Evolutionary conservation across 1,140 invertebrate genomes (phyloP).

Genomic region (Bombus impatiens): DNA sequence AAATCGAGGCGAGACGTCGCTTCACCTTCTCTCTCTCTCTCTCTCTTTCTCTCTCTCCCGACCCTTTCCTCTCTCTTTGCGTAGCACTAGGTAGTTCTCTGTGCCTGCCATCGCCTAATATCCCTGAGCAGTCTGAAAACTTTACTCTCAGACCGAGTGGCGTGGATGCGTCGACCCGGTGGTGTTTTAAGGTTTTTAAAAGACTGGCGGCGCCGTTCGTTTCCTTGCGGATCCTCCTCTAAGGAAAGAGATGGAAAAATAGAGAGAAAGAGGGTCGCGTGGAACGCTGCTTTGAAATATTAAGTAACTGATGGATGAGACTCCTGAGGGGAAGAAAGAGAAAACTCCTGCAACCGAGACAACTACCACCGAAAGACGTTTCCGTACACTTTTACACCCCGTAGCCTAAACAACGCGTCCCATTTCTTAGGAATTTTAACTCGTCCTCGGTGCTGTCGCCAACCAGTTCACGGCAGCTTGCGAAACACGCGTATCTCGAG

Average conservation of each 20-base stretch:
- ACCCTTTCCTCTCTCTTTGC: background rate
- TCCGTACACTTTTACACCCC: conserved; percentile 15
- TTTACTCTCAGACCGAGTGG: conserved; percentile 74
- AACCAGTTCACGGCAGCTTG: background rate
- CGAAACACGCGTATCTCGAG: conserved; percentile 11
- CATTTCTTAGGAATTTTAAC: conserved; percentile 55
- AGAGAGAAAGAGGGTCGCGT: conserved; percentile 47
- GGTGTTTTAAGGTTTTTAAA: conserved; percentile 81
- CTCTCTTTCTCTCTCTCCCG: no score
- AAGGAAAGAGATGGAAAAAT: conserved; percentile 20
- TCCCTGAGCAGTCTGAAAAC: conserved; percentile 75
- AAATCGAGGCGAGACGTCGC: conserved; percentile 63
- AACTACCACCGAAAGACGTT: conserved; percentile 10
- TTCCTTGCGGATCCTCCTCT: conserved; percentile 32
- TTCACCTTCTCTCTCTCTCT: background rate
- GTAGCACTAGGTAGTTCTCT: background rate
- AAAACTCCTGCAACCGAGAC: conserved; percentile 11
- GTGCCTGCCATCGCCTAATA: conserved; percentile 67
- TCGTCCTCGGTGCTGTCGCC: background rate
- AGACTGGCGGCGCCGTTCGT: conserved; percentile 60
- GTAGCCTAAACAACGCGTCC: conserved; percentile 1
- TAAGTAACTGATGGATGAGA: conserved; percentile 82
- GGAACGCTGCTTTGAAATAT: conserved; percentile 78
- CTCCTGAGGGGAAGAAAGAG: conserved; percentile 71
- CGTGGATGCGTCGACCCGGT: conserved; percentile 60